Conservation (phyloP, 2,797 vertebrate genomes). For the Pogonophryne albipinna region DNA sequence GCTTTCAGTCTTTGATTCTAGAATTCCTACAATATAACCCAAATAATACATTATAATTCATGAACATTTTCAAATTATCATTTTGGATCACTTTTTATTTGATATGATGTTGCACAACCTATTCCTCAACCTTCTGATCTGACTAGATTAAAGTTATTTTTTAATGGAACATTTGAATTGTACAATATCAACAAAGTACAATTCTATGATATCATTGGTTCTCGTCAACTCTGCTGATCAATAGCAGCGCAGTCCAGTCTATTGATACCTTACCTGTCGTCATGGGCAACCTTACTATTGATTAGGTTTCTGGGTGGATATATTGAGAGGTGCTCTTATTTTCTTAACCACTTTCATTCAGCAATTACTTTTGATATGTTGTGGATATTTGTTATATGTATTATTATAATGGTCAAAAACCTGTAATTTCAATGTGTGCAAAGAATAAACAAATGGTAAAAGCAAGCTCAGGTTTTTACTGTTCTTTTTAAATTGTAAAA, state of each 20-base stretch:
- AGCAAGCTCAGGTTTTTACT: background rate
- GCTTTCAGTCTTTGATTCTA: background rate
- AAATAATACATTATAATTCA: background rate
- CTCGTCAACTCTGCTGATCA: slow-evolving; percentile 52
- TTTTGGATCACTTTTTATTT: background rate
- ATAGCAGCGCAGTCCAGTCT: slow-evolving; percentile 46
- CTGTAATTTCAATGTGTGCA: slow-evolving; percentile 64
- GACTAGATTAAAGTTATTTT: background rate
- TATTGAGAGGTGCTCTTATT: slow-evolving; percentile 67
- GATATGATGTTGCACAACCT: background rate
- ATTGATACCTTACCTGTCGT: slow-evolving; percentile 72
- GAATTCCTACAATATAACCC: background rate
- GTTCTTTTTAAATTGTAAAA: too few relatives aligned
- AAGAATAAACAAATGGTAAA: slow-evolving; percentile 66
- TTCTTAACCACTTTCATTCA: slow-evolving; percentile 52
- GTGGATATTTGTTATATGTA: slow-evolving; percentile 50
- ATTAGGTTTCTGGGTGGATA: slow-evolving; percentile 45
- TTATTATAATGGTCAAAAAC: slow-evolving; percentile 57
- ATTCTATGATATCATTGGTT: slow-evolving; percentile 1
- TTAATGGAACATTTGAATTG: background rate
- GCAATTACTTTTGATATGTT: slow-evolving; percentile 69
- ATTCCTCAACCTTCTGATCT: background rate
- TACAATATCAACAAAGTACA: background rate
- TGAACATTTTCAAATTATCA: background rate
- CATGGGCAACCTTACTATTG: slow-evolving; percentile 68